These are phyloP conservation scores for Drosophila macrospina DNA, from an alignment of 2,888 invertebrate species.

Conservation along the genomic window DNA sequence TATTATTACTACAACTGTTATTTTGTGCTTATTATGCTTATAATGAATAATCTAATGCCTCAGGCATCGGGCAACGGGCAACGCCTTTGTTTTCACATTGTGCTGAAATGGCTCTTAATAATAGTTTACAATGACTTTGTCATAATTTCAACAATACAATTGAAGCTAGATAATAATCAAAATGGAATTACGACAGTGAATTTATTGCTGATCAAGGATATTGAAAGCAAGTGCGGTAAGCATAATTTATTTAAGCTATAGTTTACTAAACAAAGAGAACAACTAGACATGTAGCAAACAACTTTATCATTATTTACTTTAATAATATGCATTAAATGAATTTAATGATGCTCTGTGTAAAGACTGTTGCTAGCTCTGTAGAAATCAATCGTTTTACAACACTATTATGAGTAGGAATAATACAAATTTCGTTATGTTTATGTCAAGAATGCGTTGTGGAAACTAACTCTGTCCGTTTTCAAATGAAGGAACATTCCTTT, in stretches of 20 bases:
- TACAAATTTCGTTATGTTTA: too few relatives aligned
- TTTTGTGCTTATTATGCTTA: conserved; percentile 29
- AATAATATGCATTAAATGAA: background rate
- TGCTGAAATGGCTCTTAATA: conserved; percentile 46
- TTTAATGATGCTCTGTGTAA: too few relatives aligned
- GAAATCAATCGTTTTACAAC: too few relatives aligned
- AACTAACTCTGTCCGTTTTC: too few relatives aligned
- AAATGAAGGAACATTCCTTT: too few relatives aligned
- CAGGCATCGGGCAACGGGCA: conserved; percentile 6
- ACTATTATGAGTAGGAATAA: too few relatives aligned
- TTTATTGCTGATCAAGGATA: conserved; percentile 12
- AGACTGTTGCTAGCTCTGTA: too few relatives aligned
- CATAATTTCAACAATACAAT: conserved; percentile 29
- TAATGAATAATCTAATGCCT: conserved; percentile 10
- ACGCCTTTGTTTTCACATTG: conserved; percentile 41
- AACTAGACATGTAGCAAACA: too few relatives aligned
- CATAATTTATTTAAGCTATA: background rate
- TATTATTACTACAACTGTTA: conserved; percentile 7
- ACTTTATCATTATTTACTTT: background rate
- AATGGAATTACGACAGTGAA: conserved; percentile 2
- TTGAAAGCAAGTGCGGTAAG: background rate
- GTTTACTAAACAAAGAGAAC: background rate
- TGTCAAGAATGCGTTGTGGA: too few relatives aligned
- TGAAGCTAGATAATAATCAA: conserved; percentile 10
- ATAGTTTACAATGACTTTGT: conserved; percentile 51